phyloP scores from a whole-genome alignment of 53 echinoderm and acorn worm genomes.

The Holothuria leucospilota region DNA sequence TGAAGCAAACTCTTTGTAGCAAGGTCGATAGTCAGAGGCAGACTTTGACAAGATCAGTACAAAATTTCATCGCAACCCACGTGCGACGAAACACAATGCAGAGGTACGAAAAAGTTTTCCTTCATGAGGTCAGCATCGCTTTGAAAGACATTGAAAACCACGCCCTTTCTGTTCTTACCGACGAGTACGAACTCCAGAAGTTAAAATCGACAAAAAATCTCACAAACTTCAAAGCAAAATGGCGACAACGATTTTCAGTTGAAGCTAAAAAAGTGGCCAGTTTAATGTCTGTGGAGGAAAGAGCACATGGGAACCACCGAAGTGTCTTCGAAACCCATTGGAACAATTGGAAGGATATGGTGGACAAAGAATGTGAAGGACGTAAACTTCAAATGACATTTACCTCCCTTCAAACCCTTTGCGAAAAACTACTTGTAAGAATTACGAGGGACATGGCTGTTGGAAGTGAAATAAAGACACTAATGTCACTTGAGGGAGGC shows the following conservation, averaged over 20 bases:
- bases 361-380: background rate
- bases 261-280: background rate
- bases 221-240: background rate
- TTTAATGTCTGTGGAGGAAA: background rate
- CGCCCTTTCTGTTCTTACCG: background rate
- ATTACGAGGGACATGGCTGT: conserved; percentile 37
- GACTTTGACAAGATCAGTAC: background rate
- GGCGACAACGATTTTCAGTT: background rate
- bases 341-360: background rate
- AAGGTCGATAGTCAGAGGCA: background rate
- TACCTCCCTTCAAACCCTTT: background rate
- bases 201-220: background rate
- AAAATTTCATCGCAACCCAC: conserved; percentile 4
- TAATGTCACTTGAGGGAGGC: conserved; percentile 9
- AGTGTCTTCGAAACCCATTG: background rate
- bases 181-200: conserved; percentile 3
- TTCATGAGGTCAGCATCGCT: background rate
- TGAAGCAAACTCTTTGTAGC: background rate
- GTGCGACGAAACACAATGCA: background rate
- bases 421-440: conserved; percentile 26
- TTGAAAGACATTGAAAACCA: conserved; percentile 15
- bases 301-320: background rate
- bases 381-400: background rate
- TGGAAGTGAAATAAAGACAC: conserved; percentile 1
- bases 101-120: background rate